Conservation (phyloP, 2,888 invertebrate species). For the Agriopis leucophaearia region DNA sequence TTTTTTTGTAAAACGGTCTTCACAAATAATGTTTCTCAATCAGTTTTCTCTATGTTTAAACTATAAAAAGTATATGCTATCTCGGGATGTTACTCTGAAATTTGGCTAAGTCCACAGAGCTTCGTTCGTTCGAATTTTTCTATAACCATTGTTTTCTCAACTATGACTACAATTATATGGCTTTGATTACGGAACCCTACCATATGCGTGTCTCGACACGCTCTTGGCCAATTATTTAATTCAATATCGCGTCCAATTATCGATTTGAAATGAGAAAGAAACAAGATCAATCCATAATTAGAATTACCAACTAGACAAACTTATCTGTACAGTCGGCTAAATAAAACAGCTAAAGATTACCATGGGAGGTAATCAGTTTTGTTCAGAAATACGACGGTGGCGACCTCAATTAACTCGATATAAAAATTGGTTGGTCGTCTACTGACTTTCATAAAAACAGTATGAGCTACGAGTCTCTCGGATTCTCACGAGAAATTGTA, state of each 20-base stretch:
- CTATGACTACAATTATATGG: too few relatives aligned
- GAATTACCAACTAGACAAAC: neutral
- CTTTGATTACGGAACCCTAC: too few relatives aligned
- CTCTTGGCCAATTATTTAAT: constrained; percentile 10
- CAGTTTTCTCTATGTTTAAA: too few relatives aligned
- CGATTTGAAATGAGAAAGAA: constrained; percentile 35
- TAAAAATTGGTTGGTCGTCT: neutral
- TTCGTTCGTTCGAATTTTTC: too few relatives aligned
- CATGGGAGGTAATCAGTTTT: neutral
- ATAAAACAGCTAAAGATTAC: neutral
- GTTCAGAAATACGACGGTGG: neutral
- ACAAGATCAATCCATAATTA: constrained; percentile 33
- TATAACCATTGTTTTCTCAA: too few relatives aligned
- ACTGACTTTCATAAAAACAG: constrained; percentile 32
- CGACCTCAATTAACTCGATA: neutral
- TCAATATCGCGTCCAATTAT: constrained; percentile 28
- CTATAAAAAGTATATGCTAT: too few relatives aligned
- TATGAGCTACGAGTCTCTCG: constrained; percentile 14
- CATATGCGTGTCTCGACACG: too few relatives aligned
- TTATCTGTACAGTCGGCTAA: neutral
- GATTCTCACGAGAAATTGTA: constrained; percentile 54
- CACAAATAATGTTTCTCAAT: too few relatives aligned
- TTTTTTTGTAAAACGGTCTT: too few relatives aligned
- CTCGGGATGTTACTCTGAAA: too few relatives aligned
- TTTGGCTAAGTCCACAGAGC: too few relatives aligned